Base-by-base conservation (phyloP, 2,888 invertebrate genomes). In the Parnassius orleans region DNA sequence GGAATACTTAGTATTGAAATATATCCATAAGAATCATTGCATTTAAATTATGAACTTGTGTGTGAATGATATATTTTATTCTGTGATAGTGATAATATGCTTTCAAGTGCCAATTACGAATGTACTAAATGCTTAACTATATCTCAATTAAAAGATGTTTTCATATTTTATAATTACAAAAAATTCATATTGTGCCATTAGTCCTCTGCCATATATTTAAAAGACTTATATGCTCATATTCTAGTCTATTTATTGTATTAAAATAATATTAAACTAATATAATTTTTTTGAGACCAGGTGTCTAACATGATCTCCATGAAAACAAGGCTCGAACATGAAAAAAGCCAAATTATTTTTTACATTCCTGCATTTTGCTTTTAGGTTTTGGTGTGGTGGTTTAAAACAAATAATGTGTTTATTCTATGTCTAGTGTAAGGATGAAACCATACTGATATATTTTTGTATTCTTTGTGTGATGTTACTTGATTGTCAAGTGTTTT, bases 181-280 rank as follows among this genome's bases (percentile, higher is more conserved):
- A 61, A 68, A 61, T 66, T 67, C 57, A 61, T 57, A 63, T 77
- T 77, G 88, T 88, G 88, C 88, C 87, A 88, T 88, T 70, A 72
- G 71, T 66, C 69, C 76, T 80, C 77, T 83, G 87, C 87, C 88
- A 88, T 89, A 83, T 78, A 73, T 78, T 75, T 78, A 77, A 75
- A 81, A 86, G 83, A 84, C 83, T 85, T 79, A 81, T 83, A 84
- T 90, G 90, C 90, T 91, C 90, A 91, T 87, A 80, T 86, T 90
- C 90, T 91, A 91, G 90, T 91, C 90, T 90, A 86, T 84, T 85
- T 82, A 74, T 75, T 76, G 71, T 75, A 71, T 72, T 76, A 64
- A 68, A 53, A 66, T 69, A 67, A 67, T n/a, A 24, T 43, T 51
- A 55, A 54, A 19, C 33, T 43, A 50, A 55, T n/a, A 53, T 56